Conservation (phyloP, 2,888 invertebrate species). For the Monoplex corrugatus region DNA sequence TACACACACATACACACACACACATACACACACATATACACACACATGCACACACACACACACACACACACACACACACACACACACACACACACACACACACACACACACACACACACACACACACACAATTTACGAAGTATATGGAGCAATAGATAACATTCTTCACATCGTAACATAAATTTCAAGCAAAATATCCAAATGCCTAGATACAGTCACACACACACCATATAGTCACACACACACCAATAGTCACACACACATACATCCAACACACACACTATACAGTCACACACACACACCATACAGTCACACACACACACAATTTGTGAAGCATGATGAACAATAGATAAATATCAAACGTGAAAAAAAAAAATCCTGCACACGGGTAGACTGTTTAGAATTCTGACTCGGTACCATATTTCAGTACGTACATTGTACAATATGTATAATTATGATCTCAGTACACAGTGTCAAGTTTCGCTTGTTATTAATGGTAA, state of each 20-base stretch:
- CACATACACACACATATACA: no score
- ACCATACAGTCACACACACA: no score
- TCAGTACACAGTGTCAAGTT: no score
- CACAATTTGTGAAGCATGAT: no score
- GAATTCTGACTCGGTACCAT: no score
- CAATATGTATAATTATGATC: no score
- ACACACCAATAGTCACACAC: not conserved
- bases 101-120: not conserved
- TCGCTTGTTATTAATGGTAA: no score
- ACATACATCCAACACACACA: not conserved
- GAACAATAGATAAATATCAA: no score
- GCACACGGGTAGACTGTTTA: no score
- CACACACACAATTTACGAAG: not conserved
- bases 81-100: not conserved
- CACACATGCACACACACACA: constrained; percentile 1
- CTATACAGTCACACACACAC: not conserved
- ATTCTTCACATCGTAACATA: not conserved
- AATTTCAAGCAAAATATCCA: not conserved
- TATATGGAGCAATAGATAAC: not conserved
- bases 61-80: not conserved
- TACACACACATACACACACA: constrained; percentile 8
- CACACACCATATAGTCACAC: not conserved
- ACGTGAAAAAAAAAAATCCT: no score
- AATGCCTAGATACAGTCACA: not conserved
- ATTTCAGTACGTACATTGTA: no score